Evolutionary conservation across 2,797 vertebrate species (phyloP).

Genomic region (Gymnothorax javanicus): DNA sequence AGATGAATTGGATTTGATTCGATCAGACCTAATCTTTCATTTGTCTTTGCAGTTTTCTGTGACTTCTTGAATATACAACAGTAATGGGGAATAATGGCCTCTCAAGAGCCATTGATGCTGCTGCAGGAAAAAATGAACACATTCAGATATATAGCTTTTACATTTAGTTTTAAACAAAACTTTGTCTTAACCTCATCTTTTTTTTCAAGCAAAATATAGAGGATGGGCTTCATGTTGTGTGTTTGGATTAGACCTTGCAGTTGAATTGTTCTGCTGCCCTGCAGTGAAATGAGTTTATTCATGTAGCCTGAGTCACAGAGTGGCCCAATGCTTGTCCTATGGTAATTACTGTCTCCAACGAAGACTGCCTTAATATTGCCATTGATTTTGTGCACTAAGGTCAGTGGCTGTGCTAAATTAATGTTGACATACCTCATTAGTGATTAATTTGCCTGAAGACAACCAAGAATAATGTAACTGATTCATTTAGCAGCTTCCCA

Average conservation of each 20-base stretch:
- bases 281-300: background rate
- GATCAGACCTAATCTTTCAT: background rate
- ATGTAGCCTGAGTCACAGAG: background rate
- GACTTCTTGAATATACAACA: background rate
- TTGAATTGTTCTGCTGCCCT: background rate
- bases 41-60: background rate
- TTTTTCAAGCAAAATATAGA: background rate
- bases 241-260: background rate
- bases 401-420: constrained; percentile 44
- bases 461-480: constrained; percentile 51
- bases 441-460: constrained; percentile 56
- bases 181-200: background rate
- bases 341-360: constrained; percentile 43
- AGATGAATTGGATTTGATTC: background rate
- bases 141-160: background rate
- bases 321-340: constrained; percentile 16
- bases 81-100: background rate
- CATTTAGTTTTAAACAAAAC: no score
- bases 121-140: background rate
- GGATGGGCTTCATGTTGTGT: background rate
- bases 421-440: constrained; percentile 59
- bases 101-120: background rate
- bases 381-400: constrained; percentile 41
- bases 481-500: constrained; percentile 45
- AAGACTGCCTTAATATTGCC: constrained; percentile 31